Evolutionary conservation across 2,113 vertebrate species (phyloP), one percentile per base, ranked within the genome.

Genomic region (Onychostoma macrolepis): DNA sequence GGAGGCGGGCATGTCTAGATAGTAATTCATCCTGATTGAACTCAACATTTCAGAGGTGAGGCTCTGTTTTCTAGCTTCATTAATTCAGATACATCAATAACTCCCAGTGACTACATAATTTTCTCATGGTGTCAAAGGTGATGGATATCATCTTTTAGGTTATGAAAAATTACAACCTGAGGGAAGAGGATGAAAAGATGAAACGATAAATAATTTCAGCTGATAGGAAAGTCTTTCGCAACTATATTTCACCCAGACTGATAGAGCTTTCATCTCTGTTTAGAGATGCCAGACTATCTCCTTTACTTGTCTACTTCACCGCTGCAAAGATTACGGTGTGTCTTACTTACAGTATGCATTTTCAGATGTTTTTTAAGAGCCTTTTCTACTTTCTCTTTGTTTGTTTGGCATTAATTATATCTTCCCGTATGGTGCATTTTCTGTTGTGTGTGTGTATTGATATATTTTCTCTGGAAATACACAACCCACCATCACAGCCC

Each of bases 71-170:
- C 71, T 63, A 63, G 81, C 56, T 86, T 89, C 75, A 80, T 84
- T 89, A 84, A 87, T 80, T 89, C 86, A 38, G 78, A 84, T 75
- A 17, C 69, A 86, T 86, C 71, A 80, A 75, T 84, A 72, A 84
- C 28, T 63, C 48, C 13, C 43, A 13, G 24, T 21, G 72, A 38
- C 33, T 80, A 28, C 26, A 4, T 50, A 81, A 71, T 81, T 67
- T 84, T 77, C 56, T 56, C 75, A 33, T 24, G 53, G 67, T 80
- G 61, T 41, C 82, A 81, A 71, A 67, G 80, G 87, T 50, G 26
- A 65, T 86, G 67, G 61, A 69, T 85, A 75, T 83, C 28, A 72
- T 58, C 75, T 74, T 45, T 63, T 75, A 28, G 26, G 9, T 82
- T 63, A 56, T 17, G 87, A 85, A 43, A 80, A 48, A 33, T 83